These are phyloP conservation scores for Phainopepla nitens DNA, from an alignment of 2,113 vertebrate species.

Conservation along the genomic window DNA sequence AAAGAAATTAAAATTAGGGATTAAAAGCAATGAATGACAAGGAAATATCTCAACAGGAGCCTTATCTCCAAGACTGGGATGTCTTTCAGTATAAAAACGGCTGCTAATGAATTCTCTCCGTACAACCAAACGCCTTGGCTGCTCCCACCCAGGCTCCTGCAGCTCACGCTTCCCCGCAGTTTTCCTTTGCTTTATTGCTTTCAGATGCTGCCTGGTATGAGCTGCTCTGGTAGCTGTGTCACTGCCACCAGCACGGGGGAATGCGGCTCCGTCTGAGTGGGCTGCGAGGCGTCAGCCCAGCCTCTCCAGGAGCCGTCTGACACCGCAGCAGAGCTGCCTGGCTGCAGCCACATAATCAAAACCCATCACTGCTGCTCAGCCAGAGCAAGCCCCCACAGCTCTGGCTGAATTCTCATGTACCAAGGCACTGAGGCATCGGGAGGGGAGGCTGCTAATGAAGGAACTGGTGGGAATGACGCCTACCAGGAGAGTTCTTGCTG, in stretches of 20 bases:
- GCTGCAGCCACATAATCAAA: constrained; percentile 64
- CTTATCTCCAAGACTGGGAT: not conserved
- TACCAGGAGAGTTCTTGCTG: not conserved
- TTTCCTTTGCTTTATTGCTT: constrained; percentile 64
- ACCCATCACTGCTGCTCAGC: not conserved
- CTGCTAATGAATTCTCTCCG: not conserved
- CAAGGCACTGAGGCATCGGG: rapidly evolving
- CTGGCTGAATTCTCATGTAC: not conserved
- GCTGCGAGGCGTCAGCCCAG: constrained; percentile 76
- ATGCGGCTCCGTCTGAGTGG: constrained; percentile 70
- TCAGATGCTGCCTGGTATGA: constrained; percentile 76
- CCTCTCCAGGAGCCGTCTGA: constrained; percentile 74
- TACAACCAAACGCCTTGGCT: not conserved
- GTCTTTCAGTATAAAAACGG: not conserved
- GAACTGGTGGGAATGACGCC: not conserved
- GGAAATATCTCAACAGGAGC: constrained; percentile 1
- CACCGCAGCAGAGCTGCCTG: constrained; percentile 66
- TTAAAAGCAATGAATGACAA: not conserved
- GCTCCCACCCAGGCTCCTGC: constrained; percentile 8
- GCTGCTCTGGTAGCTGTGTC: constrained; percentile 72
- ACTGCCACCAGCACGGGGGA: constrained; percentile 68
- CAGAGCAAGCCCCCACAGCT: not conserved
- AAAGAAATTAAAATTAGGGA: not conserved
- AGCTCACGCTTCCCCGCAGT: not conserved
- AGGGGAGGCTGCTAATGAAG: not conserved